Percentiles rank a stretch among this genome's conserved stretches.
These are phyloP conservation scores for Mergus octosetaceus DNA, from an alignment of 2,797 vertebrate genomes.

Conservation along the genomic window DNA sequence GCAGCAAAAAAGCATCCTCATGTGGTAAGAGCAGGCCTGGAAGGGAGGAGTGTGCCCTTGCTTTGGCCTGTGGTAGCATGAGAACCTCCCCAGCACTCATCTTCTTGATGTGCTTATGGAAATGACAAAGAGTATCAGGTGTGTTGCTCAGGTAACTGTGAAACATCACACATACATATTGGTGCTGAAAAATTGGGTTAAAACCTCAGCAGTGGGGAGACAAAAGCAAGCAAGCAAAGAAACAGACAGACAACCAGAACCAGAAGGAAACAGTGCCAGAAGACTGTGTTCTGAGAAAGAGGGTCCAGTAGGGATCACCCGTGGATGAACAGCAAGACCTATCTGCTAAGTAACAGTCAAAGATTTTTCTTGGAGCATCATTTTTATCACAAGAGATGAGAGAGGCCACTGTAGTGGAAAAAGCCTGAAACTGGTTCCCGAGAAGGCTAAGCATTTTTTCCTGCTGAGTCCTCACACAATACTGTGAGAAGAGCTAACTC, in stretches of 20 bases:
- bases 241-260: not conserved
- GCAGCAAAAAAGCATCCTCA: not conserved
- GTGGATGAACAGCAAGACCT: not conserved
- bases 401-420: not conserved
- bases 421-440: not conserved
- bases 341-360: not conserved
- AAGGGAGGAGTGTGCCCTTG: not conserved
- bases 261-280: not conserved
- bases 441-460: constrained; percentile 1
- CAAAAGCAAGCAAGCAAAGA: not conserved
- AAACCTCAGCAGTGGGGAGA: not conserved
- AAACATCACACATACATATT: not conserved
- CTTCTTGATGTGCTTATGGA: not conserved
- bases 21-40: not conserved
- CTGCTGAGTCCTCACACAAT: not conserved
- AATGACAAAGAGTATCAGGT: not conserved
- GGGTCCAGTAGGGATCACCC: not conserved
- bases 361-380: not conserved
- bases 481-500: not conserved
- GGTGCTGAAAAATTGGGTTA: not conserved
- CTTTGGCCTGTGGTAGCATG: not conserved
- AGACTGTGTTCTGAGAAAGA: not conserved
- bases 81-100: not conserved
- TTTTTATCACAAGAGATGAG: not conserved
- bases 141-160: not conserved